Conservation (phyloP, 2,797 vertebrate species). For the Tympanoctomys barrerae region DNA sequence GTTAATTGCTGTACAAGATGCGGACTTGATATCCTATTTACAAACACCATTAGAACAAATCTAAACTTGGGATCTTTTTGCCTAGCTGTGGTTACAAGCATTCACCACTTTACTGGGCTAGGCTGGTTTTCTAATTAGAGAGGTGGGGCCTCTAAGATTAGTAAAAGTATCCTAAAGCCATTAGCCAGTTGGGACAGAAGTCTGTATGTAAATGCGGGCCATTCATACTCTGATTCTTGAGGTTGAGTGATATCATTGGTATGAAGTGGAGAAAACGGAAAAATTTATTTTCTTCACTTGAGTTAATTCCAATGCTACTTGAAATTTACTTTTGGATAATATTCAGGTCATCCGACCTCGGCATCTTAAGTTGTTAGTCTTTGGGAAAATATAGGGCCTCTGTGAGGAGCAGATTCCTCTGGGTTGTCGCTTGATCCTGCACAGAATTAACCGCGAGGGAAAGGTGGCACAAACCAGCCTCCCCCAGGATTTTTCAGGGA, state of each 20-base stretch:
- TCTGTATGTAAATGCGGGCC: background rate
- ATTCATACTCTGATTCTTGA: background rate
- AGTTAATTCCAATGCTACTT: background rate
- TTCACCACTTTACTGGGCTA: background rate
- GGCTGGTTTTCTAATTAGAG: background rate
- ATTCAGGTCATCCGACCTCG: background rate
- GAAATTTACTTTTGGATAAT: background rate
- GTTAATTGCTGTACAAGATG: too few species aligned
- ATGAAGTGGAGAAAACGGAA: background rate
- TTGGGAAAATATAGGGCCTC: background rate
- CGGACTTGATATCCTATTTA: too few species aligned
- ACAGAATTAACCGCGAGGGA: background rate
- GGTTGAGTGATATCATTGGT: too few species aligned
- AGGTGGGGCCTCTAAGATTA: background rate
- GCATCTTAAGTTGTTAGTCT: background rate
- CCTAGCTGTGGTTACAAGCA: background rate
- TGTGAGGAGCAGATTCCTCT: background rate
- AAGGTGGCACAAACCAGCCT: background rate
- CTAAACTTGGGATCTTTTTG: background rate
- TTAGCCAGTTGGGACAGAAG: background rate
- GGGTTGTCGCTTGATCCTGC: background rate
- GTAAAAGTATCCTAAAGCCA: background rate
- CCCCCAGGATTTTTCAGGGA: background rate
- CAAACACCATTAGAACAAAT: too few species aligned
- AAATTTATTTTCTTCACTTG: background rate